Percentiles rank a stretch among this genome's conserved stretches.
Evolutionary conservation across 1,140 invertebrate species (phyloP).

Genomic region (Popillia japonica): DNA sequence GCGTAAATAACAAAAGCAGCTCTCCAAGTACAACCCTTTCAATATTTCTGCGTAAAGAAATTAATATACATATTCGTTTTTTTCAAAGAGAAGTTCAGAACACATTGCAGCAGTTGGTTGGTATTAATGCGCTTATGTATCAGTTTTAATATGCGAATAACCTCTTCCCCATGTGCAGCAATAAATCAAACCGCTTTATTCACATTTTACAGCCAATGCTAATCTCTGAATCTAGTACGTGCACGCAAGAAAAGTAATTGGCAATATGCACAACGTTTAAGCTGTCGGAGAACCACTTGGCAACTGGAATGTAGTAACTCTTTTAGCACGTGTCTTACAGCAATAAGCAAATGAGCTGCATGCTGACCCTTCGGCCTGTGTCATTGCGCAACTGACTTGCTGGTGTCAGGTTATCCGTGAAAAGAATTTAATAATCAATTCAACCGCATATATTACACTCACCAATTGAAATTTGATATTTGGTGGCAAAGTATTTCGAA

Average conservation of each 20-base stretch:
- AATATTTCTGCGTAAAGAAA: too few species aligned
- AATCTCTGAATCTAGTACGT: slow-evolving; percentile 32
- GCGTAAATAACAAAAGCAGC: too few species aligned
- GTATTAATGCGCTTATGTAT: slow-evolving; percentile 27
- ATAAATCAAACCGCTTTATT: slow-evolving; percentile 30
- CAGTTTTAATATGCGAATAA: slow-evolving; percentile 26
- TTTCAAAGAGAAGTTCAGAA: neutral
- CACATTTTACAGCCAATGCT: slow-evolving; percentile 28
- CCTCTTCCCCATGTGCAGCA: slow-evolving; percentile 13
- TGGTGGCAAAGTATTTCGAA: neutral
- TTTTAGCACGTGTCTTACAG: slow-evolving; percentile 26
- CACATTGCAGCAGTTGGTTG: neutral
- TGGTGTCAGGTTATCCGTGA: slow-evolving; percentile 27
- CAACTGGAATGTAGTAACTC: slow-evolving; percentile 24
- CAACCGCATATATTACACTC: neutral
- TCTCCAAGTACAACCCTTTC: too few species aligned
- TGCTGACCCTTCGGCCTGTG: slow-evolving; percentile 7
- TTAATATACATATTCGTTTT: too few species aligned
- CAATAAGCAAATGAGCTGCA: slow-evolving; percentile 28
- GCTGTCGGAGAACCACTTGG: slow-evolving; percentile 16
- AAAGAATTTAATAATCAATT: slow-evolving; percentile 35
- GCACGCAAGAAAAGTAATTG: slow-evolving; percentile 28
- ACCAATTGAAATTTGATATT: neutral
- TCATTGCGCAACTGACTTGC: slow-evolving; percentile 20
- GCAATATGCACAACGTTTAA: slow-evolving; percentile 25